Base-by-base conservation (phyloP, 2,797 vertebrate species). In the Chloroceryle amazona region DNA sequence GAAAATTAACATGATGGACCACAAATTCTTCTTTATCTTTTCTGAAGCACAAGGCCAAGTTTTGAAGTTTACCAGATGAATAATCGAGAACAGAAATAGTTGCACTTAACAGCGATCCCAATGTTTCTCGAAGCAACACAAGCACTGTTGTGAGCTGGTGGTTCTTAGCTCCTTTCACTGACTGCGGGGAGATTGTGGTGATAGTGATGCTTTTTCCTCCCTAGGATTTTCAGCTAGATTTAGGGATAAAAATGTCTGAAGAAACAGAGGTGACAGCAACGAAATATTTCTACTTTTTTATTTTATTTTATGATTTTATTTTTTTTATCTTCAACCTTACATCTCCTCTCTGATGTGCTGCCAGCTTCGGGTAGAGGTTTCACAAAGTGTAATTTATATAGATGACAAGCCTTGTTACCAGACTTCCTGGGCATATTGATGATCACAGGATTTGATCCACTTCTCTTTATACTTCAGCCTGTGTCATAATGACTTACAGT, bases 321-420 rank as follows among this genome's bases (percentile, higher is more conserved):
- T 37, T 47, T 14, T 3, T 28, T 46, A 23, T 17, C 35, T 83
- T 87, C 49, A 35, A 37, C 81, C 28, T 76, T 76, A 22, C 6
- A 31, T 86, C 39, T 88, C 14, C 7, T 85, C n/a, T 83, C 58
- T 90, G 57, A 80, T 90, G 41, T 51, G 15, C 86, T 95, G 92
- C 65, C 92, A 95, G 39, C 31, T 86, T 83, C 86, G 62, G 46
- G 91, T 86, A 93, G 58, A 66, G 70, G 68, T 75, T 18, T 70
- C 0, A 0, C 33, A 57, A n/a, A 47, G 11, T 35, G 26, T 52
- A 63, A 73, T 92, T 94, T 93, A 55, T 86, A 39, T 29, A 71
- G 75, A 71, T 68, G 82, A 78, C 75, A 91, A 74, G 37, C 21
- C 46, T 86, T 35, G 90, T 90, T 92, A 84, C 58, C 22, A 58